These are phyloP conservation scores for Rhynchomys soricoides DNA, from an alignment of 2,113 vertebrate genomes.

Conservation along the genomic window DNA sequence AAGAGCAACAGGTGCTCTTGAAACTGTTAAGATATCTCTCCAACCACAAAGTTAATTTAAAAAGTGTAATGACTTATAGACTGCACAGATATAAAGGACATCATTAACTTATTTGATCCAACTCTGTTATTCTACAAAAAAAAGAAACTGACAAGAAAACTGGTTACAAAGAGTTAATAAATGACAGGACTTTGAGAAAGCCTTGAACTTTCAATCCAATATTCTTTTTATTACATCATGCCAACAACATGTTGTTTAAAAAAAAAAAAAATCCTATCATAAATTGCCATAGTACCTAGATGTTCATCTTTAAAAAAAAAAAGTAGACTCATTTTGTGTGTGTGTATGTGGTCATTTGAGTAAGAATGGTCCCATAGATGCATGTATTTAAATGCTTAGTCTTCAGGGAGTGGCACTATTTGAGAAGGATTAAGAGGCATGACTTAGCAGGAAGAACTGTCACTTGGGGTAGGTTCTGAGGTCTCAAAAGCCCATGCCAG, in stretches of 20 bases:
- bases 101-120: slow-evolving; percentile 35
- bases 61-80: slow-evolving; percentile 26
- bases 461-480: background rate
- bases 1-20: background rate
- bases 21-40: background rate
- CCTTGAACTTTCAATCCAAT: slow-evolving; percentile 52
- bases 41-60: background rate
- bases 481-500: background rate
- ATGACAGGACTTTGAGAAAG: slow-evolving; percentile 45
- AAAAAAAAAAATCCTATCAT: background rate
- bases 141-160: slow-evolving; percentile 42
- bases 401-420: background rate
- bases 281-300: slow-evolving; percentile 6
- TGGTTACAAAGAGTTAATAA: background rate
- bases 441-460: background rate
- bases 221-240: slow-evolving; percentile 38
- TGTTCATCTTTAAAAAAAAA: background rate
- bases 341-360: background rate
- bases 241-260: background rate
- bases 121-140: slow-evolving; percentile 48
- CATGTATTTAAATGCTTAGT: background rate
- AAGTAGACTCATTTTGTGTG: background rate
- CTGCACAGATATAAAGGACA: slow-evolving; percentile 57
- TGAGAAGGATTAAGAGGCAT: background rate
- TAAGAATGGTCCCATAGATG: background rate